Evolutionary conservation across 2,797 vertebrate genomes (phyloP).

Genomic region (Paguma larvata): DNA sequence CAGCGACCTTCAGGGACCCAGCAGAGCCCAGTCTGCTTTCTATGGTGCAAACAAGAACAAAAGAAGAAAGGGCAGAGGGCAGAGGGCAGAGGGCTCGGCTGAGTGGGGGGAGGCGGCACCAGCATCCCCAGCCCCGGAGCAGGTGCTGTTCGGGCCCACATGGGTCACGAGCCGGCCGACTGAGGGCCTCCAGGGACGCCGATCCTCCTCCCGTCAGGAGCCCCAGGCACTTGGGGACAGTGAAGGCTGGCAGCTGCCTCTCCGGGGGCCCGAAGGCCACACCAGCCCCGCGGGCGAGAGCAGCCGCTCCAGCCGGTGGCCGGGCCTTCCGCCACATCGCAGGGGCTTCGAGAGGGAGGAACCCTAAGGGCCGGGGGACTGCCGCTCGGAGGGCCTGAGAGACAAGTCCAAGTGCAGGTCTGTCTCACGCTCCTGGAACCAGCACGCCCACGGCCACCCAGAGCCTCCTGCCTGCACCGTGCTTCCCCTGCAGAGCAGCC

Average conservation of each 20-base stretch:
- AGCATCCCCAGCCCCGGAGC: too few species aligned
- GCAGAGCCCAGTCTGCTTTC: too few species aligned
- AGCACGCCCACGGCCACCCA: fast-evolving
- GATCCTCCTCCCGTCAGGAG: background rate
- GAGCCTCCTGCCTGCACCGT: background rate
- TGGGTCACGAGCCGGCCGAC: too few species aligned
- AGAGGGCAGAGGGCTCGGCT: too few species aligned
- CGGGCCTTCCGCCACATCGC: background rate
- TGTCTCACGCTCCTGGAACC: fast-evolving
- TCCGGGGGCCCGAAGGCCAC: background rate
- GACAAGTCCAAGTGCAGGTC: background rate
- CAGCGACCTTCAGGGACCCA: too few species aligned
- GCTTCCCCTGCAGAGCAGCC: background rate
- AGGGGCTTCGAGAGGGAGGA: background rate
- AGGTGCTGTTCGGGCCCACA: too few species aligned
- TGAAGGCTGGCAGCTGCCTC: background rate
- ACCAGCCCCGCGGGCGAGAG: background rate
- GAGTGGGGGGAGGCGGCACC: too few species aligned
- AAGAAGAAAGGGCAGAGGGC: too few species aligned
- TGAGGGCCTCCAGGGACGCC: too few species aligned
- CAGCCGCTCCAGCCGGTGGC: background rate
- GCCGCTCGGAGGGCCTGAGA: background rate
- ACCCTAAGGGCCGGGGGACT: background rate
- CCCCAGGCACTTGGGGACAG: background rate
- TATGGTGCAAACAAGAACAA: too few species aligned